Conservation (phyloP, 2,797 vertebrate genomes). For the Galago senegalensis region DNA sequence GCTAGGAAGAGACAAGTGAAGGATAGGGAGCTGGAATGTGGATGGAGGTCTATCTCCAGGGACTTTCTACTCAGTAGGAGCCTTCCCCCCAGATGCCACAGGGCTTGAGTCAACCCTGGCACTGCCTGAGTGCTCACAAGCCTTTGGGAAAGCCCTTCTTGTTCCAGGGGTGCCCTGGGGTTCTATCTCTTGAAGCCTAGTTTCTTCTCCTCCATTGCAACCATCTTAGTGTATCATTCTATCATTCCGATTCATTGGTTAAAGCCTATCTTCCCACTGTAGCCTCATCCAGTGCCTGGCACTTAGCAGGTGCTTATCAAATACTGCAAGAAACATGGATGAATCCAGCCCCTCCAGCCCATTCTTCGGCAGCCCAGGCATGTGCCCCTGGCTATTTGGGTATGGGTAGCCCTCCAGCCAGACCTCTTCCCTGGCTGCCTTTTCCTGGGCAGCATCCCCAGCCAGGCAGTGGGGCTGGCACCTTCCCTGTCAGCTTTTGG, state of each 20-base stretch:
- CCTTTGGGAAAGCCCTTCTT: too few relatives aligned
- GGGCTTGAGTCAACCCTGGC: not conserved
- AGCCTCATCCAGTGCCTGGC: not conserved
- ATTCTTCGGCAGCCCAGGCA: not conserved
- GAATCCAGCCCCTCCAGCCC: not conserved
- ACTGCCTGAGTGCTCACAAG: not conserved
- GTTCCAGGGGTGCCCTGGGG: not conserved
- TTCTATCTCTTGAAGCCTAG: not conserved
- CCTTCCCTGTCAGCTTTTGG: not conserved
- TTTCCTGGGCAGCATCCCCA: not conserved
- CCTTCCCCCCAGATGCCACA: not conserved
- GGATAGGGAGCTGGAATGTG: not conserved
- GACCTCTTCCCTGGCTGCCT: not conserved
- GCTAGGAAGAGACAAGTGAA: accelerated
- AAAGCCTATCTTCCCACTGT: accelerated
- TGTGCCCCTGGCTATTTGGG: not conserved
- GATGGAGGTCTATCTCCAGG: accelerated
- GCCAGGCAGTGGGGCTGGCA: not conserved
- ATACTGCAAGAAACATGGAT: not conserved
- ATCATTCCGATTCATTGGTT: too few relatives aligned
- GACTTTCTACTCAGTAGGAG: not conserved
- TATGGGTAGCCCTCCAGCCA: not conserved
- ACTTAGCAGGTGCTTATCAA: not conserved
- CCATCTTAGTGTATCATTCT: accelerated
- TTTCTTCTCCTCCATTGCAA: not conserved